Conservation (phyloP, 2,113 vertebrate species). For the Takifugu bimaculatus region DNA sequence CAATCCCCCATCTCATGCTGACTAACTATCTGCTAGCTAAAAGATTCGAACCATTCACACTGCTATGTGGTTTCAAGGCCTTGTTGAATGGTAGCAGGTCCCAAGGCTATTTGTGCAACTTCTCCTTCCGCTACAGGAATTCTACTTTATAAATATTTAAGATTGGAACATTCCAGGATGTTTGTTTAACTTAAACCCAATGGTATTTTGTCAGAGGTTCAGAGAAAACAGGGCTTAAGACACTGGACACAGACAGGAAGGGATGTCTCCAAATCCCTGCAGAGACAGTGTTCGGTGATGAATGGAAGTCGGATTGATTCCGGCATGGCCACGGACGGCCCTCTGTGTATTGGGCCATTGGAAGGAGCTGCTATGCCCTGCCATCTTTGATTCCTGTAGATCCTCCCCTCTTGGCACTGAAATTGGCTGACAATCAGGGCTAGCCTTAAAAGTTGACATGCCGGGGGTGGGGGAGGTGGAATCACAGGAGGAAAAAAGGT, state of each 20-base stretch:
- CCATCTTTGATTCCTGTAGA: slow-evolving; percentile 59
- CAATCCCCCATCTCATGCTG: not conserved
- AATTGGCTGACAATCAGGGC: slow-evolving; percentile 25
- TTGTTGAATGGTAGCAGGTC: too few relatives aligned
- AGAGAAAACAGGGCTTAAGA: slow-evolving; percentile 10
- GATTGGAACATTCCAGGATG: not conserved
- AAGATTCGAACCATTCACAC: too few relatives aligned
- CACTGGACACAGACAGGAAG: slow-evolving; percentile 5
- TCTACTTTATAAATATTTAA: not conserved
- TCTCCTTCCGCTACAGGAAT: too few relatives aligned
- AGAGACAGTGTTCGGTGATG: slow-evolving; percentile 51
- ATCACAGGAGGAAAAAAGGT: slow-evolving; percentile 1
- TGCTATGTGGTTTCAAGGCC: too few relatives aligned
- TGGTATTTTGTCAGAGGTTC: not conserved
- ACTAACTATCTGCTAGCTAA: not conserved
- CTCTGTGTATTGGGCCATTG: slow-evolving; percentile 52
- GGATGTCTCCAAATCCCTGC: slow-evolving; percentile 22
- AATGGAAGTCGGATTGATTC: slow-evolving; percentile 60
- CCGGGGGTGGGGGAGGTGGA: not conserved
- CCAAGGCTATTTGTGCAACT: too few relatives aligned
- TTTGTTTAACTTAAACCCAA: not conserved
- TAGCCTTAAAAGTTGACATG: slow-evolving; percentile 35
- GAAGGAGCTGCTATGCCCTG: slow-evolving; percentile 47
- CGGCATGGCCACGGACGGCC: slow-evolving; percentile 45
- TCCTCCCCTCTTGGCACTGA: slow-evolving; percentile 46